These are phyloP conservation scores for Syngnathus acus DNA, from an alignment of 2,797 vertebrate species.

Conservation along the genomic window DNA sequence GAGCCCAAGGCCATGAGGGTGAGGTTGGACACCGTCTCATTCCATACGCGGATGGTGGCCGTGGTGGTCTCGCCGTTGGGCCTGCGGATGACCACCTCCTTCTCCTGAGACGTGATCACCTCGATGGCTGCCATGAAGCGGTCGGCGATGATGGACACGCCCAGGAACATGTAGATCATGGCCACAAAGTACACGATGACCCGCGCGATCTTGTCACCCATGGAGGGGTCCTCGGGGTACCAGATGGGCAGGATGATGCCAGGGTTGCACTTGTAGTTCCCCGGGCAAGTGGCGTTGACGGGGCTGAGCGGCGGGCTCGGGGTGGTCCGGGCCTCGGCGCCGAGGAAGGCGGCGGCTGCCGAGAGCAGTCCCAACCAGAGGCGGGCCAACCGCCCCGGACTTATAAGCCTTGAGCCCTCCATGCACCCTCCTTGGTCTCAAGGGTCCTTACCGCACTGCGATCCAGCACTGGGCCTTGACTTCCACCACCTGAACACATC, in stretches of 20 bases:
- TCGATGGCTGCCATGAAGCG: conserved; percentile 99
- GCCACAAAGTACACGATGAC: conserved; percentile 99
- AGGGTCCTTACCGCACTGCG: conserved; percentile 74
- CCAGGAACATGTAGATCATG: conserved; percentile 98
- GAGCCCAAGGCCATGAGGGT: conserved; percentile 98
- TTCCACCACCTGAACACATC: conserved; percentile 54
- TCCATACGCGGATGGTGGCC: conserved; percentile 92
- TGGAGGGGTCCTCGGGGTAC: conserved; percentile 97
- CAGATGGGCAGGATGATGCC: conserved; percentile 98
- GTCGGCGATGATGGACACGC: conserved; percentile 96
- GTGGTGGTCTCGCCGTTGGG: conserved; percentile 93
- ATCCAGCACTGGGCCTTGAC: conserved; percentile 69
- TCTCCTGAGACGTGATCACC: conserved; percentile 97
- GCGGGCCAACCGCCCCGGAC: conserved; percentile 82
- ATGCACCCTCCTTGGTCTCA: conserved; percentile 84
- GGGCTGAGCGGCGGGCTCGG: conserved; percentile 70
- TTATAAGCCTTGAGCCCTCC: conserved; percentile 87
- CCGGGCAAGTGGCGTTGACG: conserved; percentile 83
- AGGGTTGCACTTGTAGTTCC: conserved; percentile 79
- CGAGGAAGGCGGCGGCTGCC: conserved; percentile 57
- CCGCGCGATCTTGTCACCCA: conserved; percentile 96
- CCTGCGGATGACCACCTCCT: conserved; percentile 88
- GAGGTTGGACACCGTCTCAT: conserved; percentile 96
- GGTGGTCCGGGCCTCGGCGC: conserved; percentile 76
- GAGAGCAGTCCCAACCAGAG: conserved; percentile 88